Evolutionary conservation across 2,888 invertebrate genomes (phyloP), one percentile per base, ranked within the genome.

Genomic region (Incurvaria masculella): DNA sequence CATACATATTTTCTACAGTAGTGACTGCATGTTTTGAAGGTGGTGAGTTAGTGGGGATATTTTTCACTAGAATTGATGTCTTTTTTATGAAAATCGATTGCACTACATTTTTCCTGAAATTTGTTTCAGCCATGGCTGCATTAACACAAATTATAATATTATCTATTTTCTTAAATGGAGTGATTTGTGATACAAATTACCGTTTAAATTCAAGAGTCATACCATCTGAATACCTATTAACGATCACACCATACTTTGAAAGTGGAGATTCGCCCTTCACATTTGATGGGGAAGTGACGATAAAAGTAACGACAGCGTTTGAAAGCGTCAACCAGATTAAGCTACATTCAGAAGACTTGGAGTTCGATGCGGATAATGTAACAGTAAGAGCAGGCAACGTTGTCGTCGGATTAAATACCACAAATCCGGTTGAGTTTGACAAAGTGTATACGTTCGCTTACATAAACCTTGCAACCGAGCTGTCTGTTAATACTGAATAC

Each of bases 181-280:
- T 56, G 6, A 48, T 50, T 4, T 56, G 63, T 20, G 74, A 78
- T 50, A 60, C 68, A 4, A 71, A 68, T 50, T 72, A 73, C 46
- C 62, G 75, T 44, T 58, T 78, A 1, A 70, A 73, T 48, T 66
- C 67, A 1, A 59, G 66, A 0, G 67, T 86, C 1, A 56, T 55
- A 5, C 87, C 87, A 0, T 62, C 58, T 3, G 62, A 65, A 2
- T 88, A 87, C 53, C 65, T 73, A 0, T 64, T 87, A 2, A 57
- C 64, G 0, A 62, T 87, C 3, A 69, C 64, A 1, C 84, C 84
- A 1, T 72, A 79, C 52, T 73, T 85, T 4, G 65, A 76, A 2
- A 73, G 61, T 1, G 61, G 73, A 44, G 62, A 59, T 0, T 62
- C 52, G 38, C 65, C 62, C 0, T 81, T 81, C 53, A 71, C 67